A percentile compares a stretch with the other conserved stretches of the same genome.
Conservation (phyloP, 1,140 invertebrate species). For the Triops longicaudatus region DNA sequence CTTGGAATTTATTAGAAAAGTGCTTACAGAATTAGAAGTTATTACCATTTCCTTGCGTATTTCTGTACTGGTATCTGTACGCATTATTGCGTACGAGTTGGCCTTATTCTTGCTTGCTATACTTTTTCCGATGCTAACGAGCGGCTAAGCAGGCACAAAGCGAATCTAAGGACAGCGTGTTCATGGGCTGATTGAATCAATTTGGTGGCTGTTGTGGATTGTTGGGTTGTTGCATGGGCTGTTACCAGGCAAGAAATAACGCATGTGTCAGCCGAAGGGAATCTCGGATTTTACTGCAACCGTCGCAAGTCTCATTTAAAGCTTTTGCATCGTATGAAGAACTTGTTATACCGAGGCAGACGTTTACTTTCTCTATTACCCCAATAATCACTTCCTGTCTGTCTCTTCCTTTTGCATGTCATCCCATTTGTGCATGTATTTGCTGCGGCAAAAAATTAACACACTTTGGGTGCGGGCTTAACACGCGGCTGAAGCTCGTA, state of each 20-base stretch:
- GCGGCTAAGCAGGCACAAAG: not conserved
- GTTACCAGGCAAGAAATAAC: not conserved
- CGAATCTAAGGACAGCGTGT: not conserved
- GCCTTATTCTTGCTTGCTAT: not conserved
- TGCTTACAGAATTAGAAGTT: too few relatives aligned
- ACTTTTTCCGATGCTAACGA: not conserved
- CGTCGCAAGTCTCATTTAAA: not conserved
- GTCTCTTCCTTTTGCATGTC: not conserved
- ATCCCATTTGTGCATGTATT: not conserved
- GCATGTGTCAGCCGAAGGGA: not conserved
- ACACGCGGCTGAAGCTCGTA: not conserved
- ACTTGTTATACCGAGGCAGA: not conserved
- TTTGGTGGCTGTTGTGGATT: constrained; percentile 1
- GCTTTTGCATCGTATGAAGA: not conserved
- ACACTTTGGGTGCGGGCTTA: not conserved
- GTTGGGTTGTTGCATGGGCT: not conserved
- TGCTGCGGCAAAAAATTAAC: not conserved
- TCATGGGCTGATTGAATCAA: not conserved
- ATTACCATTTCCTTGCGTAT: too few relatives aligned
- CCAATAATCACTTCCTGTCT: not conserved
- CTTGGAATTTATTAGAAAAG: too few relatives aligned
- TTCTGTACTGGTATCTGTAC: too few relatives aligned
- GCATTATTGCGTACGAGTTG: not conserved
- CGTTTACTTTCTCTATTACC: constrained; percentile 9
- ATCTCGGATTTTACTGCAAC: not conserved